These are phyloP conservation scores for Luscinia megarhynchos DNA, from an alignment of 2,797 vertebrate species.

Conservation along the genomic window DNA sequence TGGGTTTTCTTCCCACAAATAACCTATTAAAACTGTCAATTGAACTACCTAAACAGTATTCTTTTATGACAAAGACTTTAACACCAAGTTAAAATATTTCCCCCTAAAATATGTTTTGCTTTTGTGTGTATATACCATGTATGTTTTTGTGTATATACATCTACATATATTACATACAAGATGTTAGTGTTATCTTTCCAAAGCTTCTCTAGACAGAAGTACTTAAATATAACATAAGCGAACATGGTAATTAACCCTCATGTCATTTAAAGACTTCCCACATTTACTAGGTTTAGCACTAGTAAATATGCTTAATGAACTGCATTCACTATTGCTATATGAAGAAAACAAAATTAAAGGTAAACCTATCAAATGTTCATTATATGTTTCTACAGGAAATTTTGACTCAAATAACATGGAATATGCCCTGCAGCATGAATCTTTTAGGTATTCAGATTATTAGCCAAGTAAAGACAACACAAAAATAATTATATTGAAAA, in stretches of 20 bases:
- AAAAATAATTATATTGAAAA: not conserved
- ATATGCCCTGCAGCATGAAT: not conserved
- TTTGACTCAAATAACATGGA: not conserved
- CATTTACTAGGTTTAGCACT: not conserved
- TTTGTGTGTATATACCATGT: not conserved
- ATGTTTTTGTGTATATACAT: not conserved
- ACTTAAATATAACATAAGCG: not conserved
- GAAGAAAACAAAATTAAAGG: not conserved
- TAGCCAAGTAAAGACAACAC: not conserved
- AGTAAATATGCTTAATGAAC: not conserved
- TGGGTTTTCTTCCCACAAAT: fast-evolving
- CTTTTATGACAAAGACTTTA: not conserved
- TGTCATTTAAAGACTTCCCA: not conserved
- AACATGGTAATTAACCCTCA: not conserved
- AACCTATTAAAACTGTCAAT: not conserved
- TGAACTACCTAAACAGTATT: not conserved
- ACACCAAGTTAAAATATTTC: not conserved
- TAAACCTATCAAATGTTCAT: not conserved
- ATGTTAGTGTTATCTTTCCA: not conserved
- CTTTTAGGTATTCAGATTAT: not conserved
- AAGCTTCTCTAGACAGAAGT: not conserved
- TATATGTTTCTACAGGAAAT: not conserved
- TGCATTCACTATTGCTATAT: not conserved
- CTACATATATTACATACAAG: not conserved
- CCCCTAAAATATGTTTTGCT: not conserved